These are phyloP conservation scores for Uropsilus gracilis DNA, from an alignment of 2,113 vertebrate species.

Conservation along the genomic window DNA sequence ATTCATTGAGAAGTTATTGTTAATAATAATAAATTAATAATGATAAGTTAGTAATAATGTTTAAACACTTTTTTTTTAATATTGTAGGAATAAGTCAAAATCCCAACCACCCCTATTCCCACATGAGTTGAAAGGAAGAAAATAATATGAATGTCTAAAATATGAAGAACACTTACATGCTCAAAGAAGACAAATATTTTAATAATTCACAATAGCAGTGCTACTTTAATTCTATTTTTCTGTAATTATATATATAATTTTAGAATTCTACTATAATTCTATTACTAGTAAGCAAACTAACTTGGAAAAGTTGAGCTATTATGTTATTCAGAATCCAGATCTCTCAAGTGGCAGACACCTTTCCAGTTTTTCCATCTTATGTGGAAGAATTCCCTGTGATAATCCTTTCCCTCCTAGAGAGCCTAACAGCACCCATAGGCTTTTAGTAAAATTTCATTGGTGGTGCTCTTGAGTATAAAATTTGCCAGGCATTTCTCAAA, in stretches of 20 bases:
- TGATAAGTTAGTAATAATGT: constrained; percentile 56
- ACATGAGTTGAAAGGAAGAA: neutral
- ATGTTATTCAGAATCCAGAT: neutral
- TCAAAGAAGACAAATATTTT: constrained; percentile 22
- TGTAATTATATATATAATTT: no score
- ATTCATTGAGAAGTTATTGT: constrained; percentile 56
- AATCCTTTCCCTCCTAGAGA: neutral
- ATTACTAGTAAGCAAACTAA: neutral
- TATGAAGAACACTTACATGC: neutral
- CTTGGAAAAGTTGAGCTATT: neutral
- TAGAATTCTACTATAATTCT: constrained; percentile 29
- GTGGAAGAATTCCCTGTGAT: neutral
- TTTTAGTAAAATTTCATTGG: neutral
- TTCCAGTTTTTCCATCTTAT: neutral
- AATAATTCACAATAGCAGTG: neutral
- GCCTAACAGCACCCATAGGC: neutral
- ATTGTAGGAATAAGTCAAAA: constrained; percentile 40
- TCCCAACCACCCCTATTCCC: neutral
- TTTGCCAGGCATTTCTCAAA: neutral
- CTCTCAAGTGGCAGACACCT: neutral
- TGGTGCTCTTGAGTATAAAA: neutral
- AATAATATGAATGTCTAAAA: constrained; percentile 13
- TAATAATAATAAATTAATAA: no score
- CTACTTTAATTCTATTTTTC: no score
- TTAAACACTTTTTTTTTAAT: constrained; percentile 16